Evolutionary conservation across 2,888 invertebrate genomes (phyloP), one percentile per base, ranked within the genome.

Genomic region (Thalpophila matura): DNA sequence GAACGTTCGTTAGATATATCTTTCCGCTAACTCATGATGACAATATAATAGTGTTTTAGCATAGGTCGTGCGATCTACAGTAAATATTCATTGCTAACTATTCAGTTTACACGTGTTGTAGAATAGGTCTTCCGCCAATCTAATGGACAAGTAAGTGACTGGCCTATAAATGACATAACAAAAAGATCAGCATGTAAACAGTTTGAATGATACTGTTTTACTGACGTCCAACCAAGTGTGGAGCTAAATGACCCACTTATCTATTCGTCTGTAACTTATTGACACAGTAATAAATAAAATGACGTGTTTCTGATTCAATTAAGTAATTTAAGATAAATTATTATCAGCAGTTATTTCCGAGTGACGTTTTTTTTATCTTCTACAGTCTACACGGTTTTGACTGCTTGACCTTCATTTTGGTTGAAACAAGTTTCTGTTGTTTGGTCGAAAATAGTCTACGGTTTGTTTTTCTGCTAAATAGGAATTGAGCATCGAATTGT

Each of bases 401-500:
- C 27, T 57, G n/a, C n/a, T 53, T 49, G 64, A 47, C 54, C 65
- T 74, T 60, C 50, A 35, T 20, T 57, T 40, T 33, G 20, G 14
- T 69, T 22, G 24, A 37, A 53, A 75, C 33, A 27, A 2, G 42
- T 54, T 51, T 45, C 18, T 53, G 38, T 29, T 31, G 26, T 58
- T 74, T 57, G 26, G 7, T 16, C 24, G 27, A 47, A 66, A 68
- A 65, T 58, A 56, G 38, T 65, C 24, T 27, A 57, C 33, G n/a
- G 54, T 56, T 70, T 74, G 62, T 67, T 75, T 77, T 77, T 62
- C 70, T 66, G 71, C 37, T 69, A 59, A 60, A 62, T 57, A 55
- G 61, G 66, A 69, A 64, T 69, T 62, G 54, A 59, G 33, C 65
- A 62, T 77, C 59, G 59, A 71, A 74, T 74, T 69, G 73, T 72